Percentiles rank a stretch among this genome's conserved stretches.
Conservation (phyloP, 2,113 vertebrate genomes). For the Bagarius yarrelli region DNA sequence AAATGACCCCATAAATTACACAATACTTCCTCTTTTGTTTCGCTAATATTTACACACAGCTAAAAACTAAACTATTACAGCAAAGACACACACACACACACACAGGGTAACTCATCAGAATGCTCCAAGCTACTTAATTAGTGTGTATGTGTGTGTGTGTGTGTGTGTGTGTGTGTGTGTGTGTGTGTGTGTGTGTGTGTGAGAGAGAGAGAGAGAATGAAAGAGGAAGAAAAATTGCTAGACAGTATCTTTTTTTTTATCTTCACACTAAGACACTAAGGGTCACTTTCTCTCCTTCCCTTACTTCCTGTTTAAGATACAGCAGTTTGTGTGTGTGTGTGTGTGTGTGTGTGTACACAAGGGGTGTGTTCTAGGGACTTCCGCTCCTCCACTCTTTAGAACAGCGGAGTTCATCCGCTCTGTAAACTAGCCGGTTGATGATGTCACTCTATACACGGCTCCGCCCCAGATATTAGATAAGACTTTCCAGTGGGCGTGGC, state of each 20-base stretch:
- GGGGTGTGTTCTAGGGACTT: not conserved
- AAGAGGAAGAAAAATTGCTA: not conserved
- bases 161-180: not conserved
- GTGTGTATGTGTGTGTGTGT: not conserved
- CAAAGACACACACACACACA: not conserved
- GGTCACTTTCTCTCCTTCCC: not conserved
- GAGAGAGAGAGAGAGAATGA: not conserved
- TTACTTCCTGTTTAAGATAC: slow-evolving; percentile 4
- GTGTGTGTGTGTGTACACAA: not conserved
- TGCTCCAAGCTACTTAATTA: not conserved
- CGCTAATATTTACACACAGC: not conserved
- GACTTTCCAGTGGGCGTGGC: not conserved
- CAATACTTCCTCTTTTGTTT: slow-evolving; percentile 4
- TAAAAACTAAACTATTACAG: not conserved
- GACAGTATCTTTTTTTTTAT: slow-evolving; percentile 7
- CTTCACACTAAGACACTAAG: not conserved
- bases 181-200: not conserved
- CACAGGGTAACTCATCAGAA: not conserved
- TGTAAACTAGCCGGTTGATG: not conserved
- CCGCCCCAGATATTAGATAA: no score
- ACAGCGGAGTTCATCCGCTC: not conserved
- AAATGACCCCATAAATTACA: not conserved
- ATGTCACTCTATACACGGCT: no score
- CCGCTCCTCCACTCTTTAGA: slow-evolving; percentile 4
- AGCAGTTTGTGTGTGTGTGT: not conserved